Base-by-base conservation (phyloP, 2,797 vertebrate species). In the Dipus sagitta region DNA sequence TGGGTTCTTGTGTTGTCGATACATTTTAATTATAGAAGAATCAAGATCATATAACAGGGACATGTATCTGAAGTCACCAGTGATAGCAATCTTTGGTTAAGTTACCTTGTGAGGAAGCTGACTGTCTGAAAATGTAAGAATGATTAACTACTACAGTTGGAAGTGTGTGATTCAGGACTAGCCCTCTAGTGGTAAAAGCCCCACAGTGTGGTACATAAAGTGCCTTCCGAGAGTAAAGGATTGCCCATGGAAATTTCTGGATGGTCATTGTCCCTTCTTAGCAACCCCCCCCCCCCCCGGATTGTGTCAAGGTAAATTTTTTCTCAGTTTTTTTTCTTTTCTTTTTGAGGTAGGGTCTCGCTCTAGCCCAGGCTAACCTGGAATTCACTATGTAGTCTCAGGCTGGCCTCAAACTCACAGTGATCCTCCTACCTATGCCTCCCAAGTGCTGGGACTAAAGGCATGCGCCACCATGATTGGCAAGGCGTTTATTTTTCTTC, bases 101-200 rank as follows among this genome's bases (percentile, higher is more conserved):
- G 34, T 64, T 75, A 82, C 32, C 77, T 81, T 62, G 4, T 23
- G 68, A 62, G 81, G 26, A 83, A 88, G n/a, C 21, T 32, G 71
- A 71, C 86, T 42, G 38, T 65, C 78, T 89, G 68, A 93, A 88
- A 93, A 85, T 38, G 79, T 90, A 71, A 21, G 90, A 78, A 79
- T 62, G 13, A 21, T 71, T 87, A 75, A 32, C 6, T 1, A 47
- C 68, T 71, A 5, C 12, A 15, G 34, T 52, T 20, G 58, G 23
- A 67, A 62, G 28, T 68, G 12, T 21, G 1, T 74, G 30, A 84
- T 58, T 92, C n/a, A 60, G 34, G 24, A 54, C 26, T 1, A 79
- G 81, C 83, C 94, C 85, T 85, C 90, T 95, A 79, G 85, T 77
- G 90, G 92, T 78, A 13, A 92, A 89, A 94, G 60, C 6, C 47